A percentile compares a stretch with the other conserved stretches of the same genome.
Evolutionary conservation across 1,140 invertebrate genomes (phyloP).

Genomic region (Ladona fulva): DNA sequence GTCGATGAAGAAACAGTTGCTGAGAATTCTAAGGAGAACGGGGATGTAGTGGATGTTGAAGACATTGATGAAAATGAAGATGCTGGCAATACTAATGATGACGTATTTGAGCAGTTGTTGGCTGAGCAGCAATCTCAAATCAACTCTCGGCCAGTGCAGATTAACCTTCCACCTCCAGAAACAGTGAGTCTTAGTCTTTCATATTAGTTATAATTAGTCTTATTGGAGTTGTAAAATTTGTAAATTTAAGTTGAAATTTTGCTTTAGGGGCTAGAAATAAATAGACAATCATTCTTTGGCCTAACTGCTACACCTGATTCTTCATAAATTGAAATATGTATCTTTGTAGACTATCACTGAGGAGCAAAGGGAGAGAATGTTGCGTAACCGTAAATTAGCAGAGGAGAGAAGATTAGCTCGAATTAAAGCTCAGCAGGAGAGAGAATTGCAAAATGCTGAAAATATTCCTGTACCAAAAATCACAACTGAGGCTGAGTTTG

Average conservation of each 20-base stretch:
- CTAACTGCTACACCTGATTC: too few species aligned
- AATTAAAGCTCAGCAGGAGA: constrained; percentile 18
- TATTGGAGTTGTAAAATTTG: too few species aligned
- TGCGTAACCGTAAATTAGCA: constrained; percentile 25
- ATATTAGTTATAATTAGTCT: too few species aligned
- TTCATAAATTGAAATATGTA: too few species aligned
- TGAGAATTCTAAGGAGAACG: neutral
- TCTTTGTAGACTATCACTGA: constrained; percentile 21
- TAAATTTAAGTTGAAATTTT: too few species aligned
- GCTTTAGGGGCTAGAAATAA: too few species aligned
- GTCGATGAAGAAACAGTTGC: neutral
- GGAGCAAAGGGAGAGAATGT: constrained; percentile 27
- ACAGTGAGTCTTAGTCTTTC: too few species aligned
- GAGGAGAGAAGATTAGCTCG: constrained; percentile 25
- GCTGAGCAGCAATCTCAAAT: constrained; percentile 14
- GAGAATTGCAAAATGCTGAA: too few species aligned
- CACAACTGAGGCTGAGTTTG: too few species aligned
- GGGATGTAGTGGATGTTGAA: neutral
- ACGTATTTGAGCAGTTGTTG: constrained; percentile 19
- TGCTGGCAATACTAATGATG: neutral
- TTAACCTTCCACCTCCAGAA: neutral
- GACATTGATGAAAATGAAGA: neutral
- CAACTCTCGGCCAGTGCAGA: neutral
- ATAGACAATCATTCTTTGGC: too few species aligned
- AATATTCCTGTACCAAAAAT: too few species aligned